Evolutionary conservation across 1,140 invertebrate genomes (phyloP).

Genomic region (Eumaeus atala): DNA sequence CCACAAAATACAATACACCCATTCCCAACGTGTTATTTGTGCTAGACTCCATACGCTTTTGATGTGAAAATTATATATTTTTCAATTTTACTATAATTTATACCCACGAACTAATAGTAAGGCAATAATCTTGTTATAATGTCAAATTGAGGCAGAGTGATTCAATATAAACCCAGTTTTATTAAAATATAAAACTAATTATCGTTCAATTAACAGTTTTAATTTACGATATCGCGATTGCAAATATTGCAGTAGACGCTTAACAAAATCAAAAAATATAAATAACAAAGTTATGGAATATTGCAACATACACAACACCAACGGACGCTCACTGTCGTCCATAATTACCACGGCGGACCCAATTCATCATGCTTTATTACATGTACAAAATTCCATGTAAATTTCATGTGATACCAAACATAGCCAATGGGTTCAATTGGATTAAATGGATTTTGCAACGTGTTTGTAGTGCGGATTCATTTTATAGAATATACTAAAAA

Average conservation of each 20-base stretch:
- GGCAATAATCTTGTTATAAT: slow-evolving; percentile 16
- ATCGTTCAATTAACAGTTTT: no score
- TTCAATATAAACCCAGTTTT: no score
- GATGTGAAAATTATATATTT: no score
- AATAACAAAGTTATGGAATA: no score
- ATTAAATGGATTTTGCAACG: slow-evolving; percentile 14
- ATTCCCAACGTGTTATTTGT: slow-evolving; percentile 14
- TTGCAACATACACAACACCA: no score
- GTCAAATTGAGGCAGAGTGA: no score
- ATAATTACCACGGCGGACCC: slow-evolving; percentile 56
- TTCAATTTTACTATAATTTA: no score
- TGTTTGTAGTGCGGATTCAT: slow-evolving; percentile 3
- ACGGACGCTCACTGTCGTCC: slow-evolving; percentile 16
- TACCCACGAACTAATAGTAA: no score
- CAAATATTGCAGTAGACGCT: no score
- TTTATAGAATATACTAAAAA: not conserved
- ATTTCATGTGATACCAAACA: slow-evolving; percentile 42
- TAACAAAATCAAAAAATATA: no score
- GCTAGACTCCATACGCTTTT: slow-evolving; percentile 9
- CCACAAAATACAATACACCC: slow-evolving; percentile 48
- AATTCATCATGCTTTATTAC: slow-evolving; percentile 67
- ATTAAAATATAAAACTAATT: no score
- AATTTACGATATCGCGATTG: slow-evolving; percentile 10
- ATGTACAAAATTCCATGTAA: slow-evolving; percentile 60
- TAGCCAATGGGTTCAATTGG: not conserved